Evolutionary conservation across 1,140 invertebrate genomes (phyloP).

Genomic region (Pseudobourletiella spinata): DNA sequence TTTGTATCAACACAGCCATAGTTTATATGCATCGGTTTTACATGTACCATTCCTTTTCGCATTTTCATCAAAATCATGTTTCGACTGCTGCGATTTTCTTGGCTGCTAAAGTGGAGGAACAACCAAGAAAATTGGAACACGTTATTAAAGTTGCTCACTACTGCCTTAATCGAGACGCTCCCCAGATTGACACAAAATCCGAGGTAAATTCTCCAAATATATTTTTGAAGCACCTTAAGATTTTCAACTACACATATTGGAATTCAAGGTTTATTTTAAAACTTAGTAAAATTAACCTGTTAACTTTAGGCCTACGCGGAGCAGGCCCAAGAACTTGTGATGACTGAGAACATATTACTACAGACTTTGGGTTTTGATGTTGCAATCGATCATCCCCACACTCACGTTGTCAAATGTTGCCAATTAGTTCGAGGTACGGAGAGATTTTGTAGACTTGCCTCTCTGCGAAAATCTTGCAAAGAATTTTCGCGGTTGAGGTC

Average conservation of each 20-base stretch:
- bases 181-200: constrained; percentile 56
- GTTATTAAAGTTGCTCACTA: constrained; percentile 83
- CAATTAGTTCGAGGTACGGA: constrained; percentile 80
- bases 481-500: no score
- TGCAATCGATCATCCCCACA: constrained; percentile 93
- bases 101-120: constrained; percentile 94
- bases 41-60: constrained; percentile 81
- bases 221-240: no score
- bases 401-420: constrained; percentile 88
- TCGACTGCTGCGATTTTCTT: constrained; percentile 81
- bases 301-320: constrained; percentile 60
- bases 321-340: constrained; percentile 78
- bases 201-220: constrained; percentile 48
- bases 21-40: constrained; percentile 99
- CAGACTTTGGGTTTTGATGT: constrained; percentile 96
- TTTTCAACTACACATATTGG: no score
- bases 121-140: constrained; percentile 90
- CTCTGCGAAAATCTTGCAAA: no score
- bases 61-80: constrained; percentile 73
- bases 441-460: no score
- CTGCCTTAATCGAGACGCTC: constrained; percentile 54
- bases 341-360: constrained; percentile 90
- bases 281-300: neutral
- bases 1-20: constrained; percentile 90
- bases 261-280: no score